Evolutionary conservation across 2,113 vertebrate species (phyloP), one percentile per base, ranked within the genome.

Genomic region (Sciurus niger): DNA sequence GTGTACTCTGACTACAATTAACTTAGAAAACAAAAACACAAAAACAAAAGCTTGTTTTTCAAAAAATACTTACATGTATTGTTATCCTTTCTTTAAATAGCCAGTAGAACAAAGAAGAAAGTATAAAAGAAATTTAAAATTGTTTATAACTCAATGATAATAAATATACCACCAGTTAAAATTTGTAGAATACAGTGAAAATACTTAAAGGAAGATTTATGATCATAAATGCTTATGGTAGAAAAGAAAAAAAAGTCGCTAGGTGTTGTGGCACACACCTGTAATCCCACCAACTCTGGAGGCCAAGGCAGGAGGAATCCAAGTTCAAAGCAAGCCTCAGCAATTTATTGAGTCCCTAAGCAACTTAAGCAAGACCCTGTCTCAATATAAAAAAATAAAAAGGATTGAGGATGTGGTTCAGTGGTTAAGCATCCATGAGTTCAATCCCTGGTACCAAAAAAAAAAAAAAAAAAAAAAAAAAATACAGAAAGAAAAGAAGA

Each of bases 81-180:
- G 34, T 89, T 93, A 32, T 85, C 63, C 43, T 14, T 93, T 34
- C 51, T 89, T 89, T 89, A 51, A 80, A 84, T 37, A 67, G n/a
- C 4, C 67, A 67, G 8, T 73, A 88, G 40, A 20, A 60, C 76
- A 60, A 88, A 76, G 43, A 79, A 74, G 30, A 46, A 37, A 79
- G 9, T 93, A 34, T 34, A 67, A 67, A 5, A 67, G 30, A 67
- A 32, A 30, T 67, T 76, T 12, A 30, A 60, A 93, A 73, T 51
- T 60, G 63, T 14, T 73, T 34, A 55, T 8, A 79, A 80, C 8
- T 51, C 32, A 76, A 46, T 12, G 20, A 32, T 92, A 72, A 46
- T 83, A n/a, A 70, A 70, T 43, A 43, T 53, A 65, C 8, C 25
- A 72, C 22, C 28, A 87, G 18, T 77, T 17, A 88, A 55, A 78